Conservation (phyloP, 2,888 invertebrate species). For the Hydrotaea diabolus region DNA sequence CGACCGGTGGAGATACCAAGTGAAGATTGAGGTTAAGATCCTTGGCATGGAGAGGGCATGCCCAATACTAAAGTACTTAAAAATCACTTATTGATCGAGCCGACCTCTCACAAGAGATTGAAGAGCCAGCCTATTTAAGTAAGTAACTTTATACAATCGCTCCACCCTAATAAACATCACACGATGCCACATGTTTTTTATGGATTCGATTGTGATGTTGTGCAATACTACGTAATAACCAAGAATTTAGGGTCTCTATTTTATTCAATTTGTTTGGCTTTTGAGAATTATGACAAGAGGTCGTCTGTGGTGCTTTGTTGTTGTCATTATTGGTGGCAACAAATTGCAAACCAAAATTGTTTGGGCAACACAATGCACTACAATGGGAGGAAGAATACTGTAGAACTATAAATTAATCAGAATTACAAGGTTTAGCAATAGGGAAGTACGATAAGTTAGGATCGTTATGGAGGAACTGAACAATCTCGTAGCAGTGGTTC, state of each 20-base stretch:
- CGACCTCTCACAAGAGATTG: no score
- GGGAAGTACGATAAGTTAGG: neutral
- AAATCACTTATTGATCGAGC: no score
- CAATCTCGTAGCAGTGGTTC: no score
- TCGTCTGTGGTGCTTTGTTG: neutral
- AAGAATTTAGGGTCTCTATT: neutral
- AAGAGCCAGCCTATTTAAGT: no score
- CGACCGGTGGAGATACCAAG: no score
- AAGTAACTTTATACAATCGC: no score
- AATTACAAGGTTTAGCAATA: neutral
- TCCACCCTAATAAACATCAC: neutral
- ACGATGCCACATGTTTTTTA: slow-evolving; percentile 19
- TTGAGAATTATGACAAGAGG: neutral
- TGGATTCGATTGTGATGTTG: neutral
- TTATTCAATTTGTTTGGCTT: slow-evolving; percentile 3
- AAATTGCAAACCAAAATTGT: neutral
- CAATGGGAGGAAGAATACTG: neutral
- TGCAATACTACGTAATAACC: slow-evolving; percentile 3
- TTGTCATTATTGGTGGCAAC: neutral
- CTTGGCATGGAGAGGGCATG: no score
- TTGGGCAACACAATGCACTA: neutral
- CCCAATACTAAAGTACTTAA: no score
- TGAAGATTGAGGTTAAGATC: no score
- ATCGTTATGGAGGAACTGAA: neutral
- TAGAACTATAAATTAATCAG: neutral